These are phyloP conservation scores for Platysteira castanea DNA, from an alignment of 2,113 vertebrate species.

Conservation along the genomic window DNA sequence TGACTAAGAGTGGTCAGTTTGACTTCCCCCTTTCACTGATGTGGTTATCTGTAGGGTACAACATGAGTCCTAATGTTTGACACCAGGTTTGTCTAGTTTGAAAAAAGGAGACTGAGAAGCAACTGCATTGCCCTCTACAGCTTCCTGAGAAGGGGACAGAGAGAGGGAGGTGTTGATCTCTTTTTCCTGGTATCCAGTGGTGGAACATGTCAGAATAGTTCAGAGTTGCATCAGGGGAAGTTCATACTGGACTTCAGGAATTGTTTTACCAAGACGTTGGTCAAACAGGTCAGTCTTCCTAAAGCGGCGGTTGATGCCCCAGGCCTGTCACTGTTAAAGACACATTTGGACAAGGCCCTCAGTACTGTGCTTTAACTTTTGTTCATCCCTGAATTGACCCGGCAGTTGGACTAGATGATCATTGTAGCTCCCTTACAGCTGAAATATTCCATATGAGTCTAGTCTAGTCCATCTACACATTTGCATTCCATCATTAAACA, in stretches of 20 bases:
- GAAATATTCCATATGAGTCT: background rate
- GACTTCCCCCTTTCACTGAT: background rate
- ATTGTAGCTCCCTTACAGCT: background rate
- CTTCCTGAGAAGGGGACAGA: background rate
- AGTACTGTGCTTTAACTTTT: background rate
- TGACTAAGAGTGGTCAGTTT: background rate
- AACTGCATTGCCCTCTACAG: background rate
- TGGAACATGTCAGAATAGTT: rapidly evolving
- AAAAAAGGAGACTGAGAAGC: background rate
- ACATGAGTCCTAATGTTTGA: background rate
- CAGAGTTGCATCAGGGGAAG: background rate
- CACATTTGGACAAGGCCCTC: background rate
- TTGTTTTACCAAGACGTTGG: background rate
- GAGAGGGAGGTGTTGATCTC: background rate
- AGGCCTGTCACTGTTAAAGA: background rate
- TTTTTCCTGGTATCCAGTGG: background rate
- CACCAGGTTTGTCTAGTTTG: background rate
- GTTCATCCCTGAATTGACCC: background rate
- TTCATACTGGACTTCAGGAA: background rate
- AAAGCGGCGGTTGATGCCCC: background rate
- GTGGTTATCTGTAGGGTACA: background rate
- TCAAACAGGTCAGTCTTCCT: background rate
- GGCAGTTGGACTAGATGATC: background rate
- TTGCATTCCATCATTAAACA: background rate
- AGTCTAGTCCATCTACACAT: background rate